Evolutionary conservation across 1,140 invertebrate genomes (phyloP), one percentile per base, ranked within the genome.

Genomic region (Zaprionus gabonicus): DNA sequence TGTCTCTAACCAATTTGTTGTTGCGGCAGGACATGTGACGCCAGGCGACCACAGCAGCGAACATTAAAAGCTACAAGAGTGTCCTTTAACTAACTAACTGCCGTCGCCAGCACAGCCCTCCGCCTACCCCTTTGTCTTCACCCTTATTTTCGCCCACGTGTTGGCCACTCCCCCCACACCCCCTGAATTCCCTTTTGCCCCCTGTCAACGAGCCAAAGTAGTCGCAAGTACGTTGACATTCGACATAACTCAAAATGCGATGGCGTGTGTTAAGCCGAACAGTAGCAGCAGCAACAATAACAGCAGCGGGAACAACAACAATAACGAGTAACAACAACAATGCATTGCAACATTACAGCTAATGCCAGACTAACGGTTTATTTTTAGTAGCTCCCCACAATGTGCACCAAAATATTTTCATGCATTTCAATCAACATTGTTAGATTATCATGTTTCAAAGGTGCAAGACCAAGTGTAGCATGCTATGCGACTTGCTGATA

Each of bases 211-310:
- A 44, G 13, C 65, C 25, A 41, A 55, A 13, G 49, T 38, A 49
- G 72, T 71, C 64, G 78, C 75, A 71, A 87, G 84, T 87, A 88
- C 84, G 78, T 87, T 87, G 84, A 87, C 84, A 87, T 87, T 88
- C 87, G 81, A 88, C 84, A 87, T 88, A 73, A 88, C 84, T 90
- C 85, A 87, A 90, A 87, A 88, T 66, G 82, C 84, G 71, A 83
- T 87, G 84, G 84, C 84, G 85, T 87, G 84, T 75, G 53, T 57
- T 51, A 17, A 28, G 15, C 59, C 25, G 27, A 36, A 53, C 62
- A 28, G 46, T 62, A 28, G 44, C 20, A 20, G 20, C 25, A 34
- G 25, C 78, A 65, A 68, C 68, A 80, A 64, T 2, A 31, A 44
- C 60, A 28, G 41, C 62, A 20, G 27, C 17, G 17, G 25, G 75